phyloP scores from a whole-genome alignment of 2,888 invertebrate genomes.

The Ochropleura leucogaster region DNA sequence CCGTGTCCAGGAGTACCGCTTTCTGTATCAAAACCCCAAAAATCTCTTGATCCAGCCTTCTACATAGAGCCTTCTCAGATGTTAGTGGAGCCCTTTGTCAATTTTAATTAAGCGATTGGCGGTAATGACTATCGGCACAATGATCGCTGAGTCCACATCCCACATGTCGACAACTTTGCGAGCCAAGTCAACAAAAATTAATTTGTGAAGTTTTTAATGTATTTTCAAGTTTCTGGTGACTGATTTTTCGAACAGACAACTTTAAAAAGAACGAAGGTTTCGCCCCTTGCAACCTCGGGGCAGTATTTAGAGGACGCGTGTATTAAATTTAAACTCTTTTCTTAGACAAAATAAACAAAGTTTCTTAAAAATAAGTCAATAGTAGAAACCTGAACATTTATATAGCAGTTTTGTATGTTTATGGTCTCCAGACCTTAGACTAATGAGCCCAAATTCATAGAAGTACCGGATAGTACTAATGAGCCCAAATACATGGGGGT shows the following conservation, averaged over 20 bases:
- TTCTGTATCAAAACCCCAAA: too few species aligned
- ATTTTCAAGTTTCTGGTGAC: too few species aligned
- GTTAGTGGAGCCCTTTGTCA: too few species aligned
- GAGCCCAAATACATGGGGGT: neutral
- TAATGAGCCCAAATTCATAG: neutral
- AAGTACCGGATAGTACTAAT: slow-evolving; percentile 4
- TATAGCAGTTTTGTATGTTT: neutral
- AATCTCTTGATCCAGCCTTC: too few species aligned
- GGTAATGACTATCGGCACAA: too few species aligned
- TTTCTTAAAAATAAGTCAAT: neutral
- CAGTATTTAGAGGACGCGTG: neutral
- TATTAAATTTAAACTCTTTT: neutral
- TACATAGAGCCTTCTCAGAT: too few species aligned
- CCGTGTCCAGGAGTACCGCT: too few species aligned
- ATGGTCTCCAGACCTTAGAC: slow-evolving; percentile 4
- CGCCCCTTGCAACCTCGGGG: neutral
- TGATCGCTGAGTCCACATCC: too few species aligned
- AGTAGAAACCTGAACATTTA: neutral
- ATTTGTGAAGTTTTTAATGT: too few species aligned
- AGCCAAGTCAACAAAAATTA: too few species aligned
- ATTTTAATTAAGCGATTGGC: too few species aligned
- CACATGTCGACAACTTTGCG: too few species aligned
- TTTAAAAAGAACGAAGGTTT: neutral
- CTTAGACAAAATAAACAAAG: neutral
- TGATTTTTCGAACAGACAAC: neutral